phyloP scores from a whole-genome alignment of 2,888 invertebrate genomes.

The Pogonocherus hispidulus region DNA sequence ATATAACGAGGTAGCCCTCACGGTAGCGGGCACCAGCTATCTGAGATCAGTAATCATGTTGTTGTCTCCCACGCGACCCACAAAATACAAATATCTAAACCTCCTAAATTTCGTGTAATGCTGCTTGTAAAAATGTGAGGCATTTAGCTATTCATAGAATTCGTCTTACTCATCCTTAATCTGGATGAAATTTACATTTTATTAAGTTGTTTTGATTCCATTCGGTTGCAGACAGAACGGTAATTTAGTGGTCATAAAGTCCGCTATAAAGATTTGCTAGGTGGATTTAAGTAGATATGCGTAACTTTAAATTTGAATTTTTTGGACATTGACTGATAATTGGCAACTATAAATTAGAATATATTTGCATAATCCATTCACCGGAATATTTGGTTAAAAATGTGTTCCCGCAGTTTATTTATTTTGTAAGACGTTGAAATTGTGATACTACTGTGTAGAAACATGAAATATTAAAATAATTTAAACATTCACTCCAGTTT shows the following conservation, averaged over 20 bases:
- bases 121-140: slow-evolving; percentile 51
- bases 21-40: slow-evolving; percentile 53
- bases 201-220: slow-evolving; percentile 32
- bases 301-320: slow-evolving; percentile 8
- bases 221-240: slow-evolving; percentile 26
- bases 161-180: slow-evolving; percentile 27
- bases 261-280: slow-evolving; percentile 32
- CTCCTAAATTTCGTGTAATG: slow-evolving; percentile 56
- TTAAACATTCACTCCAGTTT: no score
- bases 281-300: slow-evolving; percentile 11
- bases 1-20: slow-evolving; percentile 50
- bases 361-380: background rate
- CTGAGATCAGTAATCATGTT: slow-evolving; percentile 56
- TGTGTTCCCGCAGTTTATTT: no score
- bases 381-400: no score
- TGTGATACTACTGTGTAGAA: no score
- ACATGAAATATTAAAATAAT: no score
- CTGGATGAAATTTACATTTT: slow-evolving; percentile 31
- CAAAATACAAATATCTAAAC: slow-evolving; percentile 55
- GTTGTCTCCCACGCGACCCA: slow-evolving; percentile 54
- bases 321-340: slow-evolving; percentile 21
- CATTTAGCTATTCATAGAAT: slow-evolving; percentile 40
- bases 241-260: slow-evolving; percentile 31
- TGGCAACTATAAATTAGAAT: slow-evolving; percentile 17
- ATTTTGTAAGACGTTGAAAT: no score